Percentiles rank a stretch among this genome's conserved stretches.
Evolutionary conservation across 2,888 invertebrate genomes (phyloP).

Genomic region (Dicyrtoma fusca): DNA sequence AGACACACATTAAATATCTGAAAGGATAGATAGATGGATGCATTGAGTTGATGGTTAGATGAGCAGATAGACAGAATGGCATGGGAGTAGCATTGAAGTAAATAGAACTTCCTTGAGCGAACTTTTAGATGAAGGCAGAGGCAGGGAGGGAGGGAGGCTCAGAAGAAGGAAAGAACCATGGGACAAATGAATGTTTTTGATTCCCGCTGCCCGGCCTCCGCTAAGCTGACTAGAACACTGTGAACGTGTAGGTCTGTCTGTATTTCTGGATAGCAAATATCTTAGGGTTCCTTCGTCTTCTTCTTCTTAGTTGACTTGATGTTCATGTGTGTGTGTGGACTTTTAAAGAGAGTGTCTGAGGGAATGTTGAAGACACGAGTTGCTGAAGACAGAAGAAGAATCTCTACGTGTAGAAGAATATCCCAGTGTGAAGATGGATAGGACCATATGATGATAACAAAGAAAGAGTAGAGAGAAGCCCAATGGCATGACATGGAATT

Average conservation of each 20-base stretch:
- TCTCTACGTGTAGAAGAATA: neutral
- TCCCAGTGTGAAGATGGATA: too few species aligned
- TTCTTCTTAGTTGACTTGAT: neutral
- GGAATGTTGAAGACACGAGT: slow-evolving; percentile 21
- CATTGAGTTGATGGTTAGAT: slow-evolving; percentile 9
- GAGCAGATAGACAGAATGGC: slow-evolving; percentile 15
- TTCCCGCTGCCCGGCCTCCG: slow-evolving; percentile 9
- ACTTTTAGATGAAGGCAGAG: slow-evolving; percentile 2
- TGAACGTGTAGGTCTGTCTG: neutral
- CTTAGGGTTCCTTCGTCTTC: neutral
- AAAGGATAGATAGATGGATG: slow-evolving; percentile 3
- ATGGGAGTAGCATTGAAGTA: neutral
- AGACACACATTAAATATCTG: neutral
- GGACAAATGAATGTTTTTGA: slow-evolving; percentile 19
- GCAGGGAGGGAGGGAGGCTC: neutral
- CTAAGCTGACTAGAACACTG: slow-evolving; percentile 1
- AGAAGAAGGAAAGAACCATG: slow-evolving; percentile 4
- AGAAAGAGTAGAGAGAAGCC: neutral
- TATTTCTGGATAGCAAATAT: too few species aligned
- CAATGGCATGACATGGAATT: neutral
- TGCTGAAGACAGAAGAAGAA: slow-evolving; percentile 8
- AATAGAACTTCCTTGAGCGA: slow-evolving; percentile 20
- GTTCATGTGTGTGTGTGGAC: neutral
- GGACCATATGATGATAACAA: neutral
- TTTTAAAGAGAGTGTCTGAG: neutral